Evolutionary conservation across 1,140 invertebrate species (phyloP).

Genomic region (Pseudomyrmex dendroicus): DNA sequence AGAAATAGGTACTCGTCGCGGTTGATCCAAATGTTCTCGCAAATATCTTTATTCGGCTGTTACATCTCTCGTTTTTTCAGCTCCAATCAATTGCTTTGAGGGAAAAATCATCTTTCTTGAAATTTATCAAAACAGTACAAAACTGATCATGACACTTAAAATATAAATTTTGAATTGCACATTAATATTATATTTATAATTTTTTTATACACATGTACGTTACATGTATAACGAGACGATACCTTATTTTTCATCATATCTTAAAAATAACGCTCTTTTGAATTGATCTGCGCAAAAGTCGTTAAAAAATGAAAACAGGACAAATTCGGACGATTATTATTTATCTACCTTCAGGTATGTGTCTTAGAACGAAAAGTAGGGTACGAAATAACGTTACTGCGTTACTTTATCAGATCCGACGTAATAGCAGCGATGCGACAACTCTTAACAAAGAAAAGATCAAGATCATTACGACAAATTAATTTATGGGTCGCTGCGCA

Average conservation of each 20-base stretch:
- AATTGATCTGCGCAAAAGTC: background rate
- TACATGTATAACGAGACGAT: too few relatives aligned
- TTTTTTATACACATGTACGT: too few relatives aligned
- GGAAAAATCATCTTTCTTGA: background rate
- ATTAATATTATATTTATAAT: background rate
- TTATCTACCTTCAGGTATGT: background rate
- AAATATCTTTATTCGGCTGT: background rate
- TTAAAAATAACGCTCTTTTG: background rate
- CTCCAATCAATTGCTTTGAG: background rate
- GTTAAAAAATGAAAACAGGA: constrained; percentile 6
- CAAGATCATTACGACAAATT: constrained; percentile 66
- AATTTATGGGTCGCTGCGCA: constrained; percentile 59
- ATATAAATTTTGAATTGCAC: background rate
- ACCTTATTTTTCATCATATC: too few relatives aligned
- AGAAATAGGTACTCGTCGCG: constrained; percentile 51
- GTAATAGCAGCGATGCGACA: constrained; percentile 47
- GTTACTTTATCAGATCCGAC: constrained; percentile 55
- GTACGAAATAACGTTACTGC: constrained; percentile 58
- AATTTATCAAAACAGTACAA: background rate
- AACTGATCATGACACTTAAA: too few relatives aligned
- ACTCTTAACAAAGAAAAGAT: constrained; percentile 68
- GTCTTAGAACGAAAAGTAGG: constrained; percentile 31
- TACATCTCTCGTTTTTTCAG: background rate
- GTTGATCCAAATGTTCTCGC: constrained; percentile 55
- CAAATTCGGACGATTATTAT: constrained; percentile 27